phyloP scores from a whole-genome alignment of 2,888 invertebrate species.

The Polietes domitor region DNA sequence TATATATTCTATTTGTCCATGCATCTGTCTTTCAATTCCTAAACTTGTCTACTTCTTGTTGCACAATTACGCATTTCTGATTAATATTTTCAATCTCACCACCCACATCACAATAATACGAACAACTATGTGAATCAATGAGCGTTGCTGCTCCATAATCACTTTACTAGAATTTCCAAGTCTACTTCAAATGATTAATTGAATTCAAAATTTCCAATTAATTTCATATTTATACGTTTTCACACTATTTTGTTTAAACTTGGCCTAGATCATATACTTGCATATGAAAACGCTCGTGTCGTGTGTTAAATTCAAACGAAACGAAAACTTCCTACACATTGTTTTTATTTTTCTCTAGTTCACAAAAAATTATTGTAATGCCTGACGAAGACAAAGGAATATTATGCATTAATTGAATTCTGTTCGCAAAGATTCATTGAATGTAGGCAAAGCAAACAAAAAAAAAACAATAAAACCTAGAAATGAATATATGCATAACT shows the following conservation, averaged over 20 bases:
- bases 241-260: background rate
- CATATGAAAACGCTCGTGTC: background rate
- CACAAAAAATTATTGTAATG: background rate
- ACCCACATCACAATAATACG: too few species aligned
- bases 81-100: too few species aligned
- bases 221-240: too few species aligned
- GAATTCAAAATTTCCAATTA: too few species aligned
- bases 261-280: background rate
- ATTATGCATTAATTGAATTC: constrained; percentile 17
- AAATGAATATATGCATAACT: constrained; percentile 7
- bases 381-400: background rate
- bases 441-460: background rate
- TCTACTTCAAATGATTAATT: too few species aligned
- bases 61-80: too few species aligned
- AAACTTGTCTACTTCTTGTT: too few species aligned
- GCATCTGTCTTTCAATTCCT: too few species aligned
- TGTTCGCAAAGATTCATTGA: background rate
- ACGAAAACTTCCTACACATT: constrained; percentile 46
- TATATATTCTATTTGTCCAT: too few species aligned
- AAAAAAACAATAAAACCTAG: background rate
- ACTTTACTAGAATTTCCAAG: too few species aligned
- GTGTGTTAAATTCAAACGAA: background rate
- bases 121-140: too few species aligned
- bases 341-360: constrained; percentile 11
- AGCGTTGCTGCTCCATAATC: too few species aligned